A percentile compares a stretch with the other conserved stretches of the same genome.
Evolutionary conservation across 2,888 invertebrate genomes (phyloP).

Genomic region (Drosophila anomelani): DNA sequence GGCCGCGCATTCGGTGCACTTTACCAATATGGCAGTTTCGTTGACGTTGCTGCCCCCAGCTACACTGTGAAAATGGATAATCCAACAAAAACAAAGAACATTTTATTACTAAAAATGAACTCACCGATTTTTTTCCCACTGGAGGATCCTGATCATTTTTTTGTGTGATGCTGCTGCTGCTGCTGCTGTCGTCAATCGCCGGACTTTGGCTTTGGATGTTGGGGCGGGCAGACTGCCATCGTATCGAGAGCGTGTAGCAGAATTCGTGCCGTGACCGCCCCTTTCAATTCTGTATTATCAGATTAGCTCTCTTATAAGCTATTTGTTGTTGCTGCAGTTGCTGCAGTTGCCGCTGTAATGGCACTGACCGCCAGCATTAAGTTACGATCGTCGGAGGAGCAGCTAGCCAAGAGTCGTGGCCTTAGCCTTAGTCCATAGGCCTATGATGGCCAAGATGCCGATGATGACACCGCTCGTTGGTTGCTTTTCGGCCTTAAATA

Average conservation of each 20-base stretch:
- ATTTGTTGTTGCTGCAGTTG: conserved; percentile 57
- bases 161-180: conserved; percentile 6
- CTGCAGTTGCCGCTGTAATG: conserved; percentile 53
- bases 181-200: conserved; percentile 23
- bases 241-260: conserved; percentile 71
- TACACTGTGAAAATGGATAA: not conserved
- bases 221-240: conserved; percentile 58
- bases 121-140: not conserved
- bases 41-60: conserved; percentile 22
- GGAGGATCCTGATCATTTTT: not conserved
- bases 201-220: conserved; percentile 29
- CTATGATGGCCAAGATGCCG: conserved; percentile 41
- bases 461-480: conserved; percentile 48
- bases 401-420: conserved; percentile 5
- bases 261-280: conserved; percentile 82
- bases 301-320: conserved; percentile 75
- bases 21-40: conserved; percentile 56
- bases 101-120: too few relatives aligned
- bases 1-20: conserved; percentile 62
- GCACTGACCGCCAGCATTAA: conserved; percentile 74
- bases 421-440: not conserved
- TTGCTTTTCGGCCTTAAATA: conserved; percentile 16
- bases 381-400: conserved; percentile 45
- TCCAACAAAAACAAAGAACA: too few relatives aligned
- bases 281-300: conserved; percentile 82